Percentiles rank a stretch among this genome's conserved stretches.
Evolutionary conservation across 37 sponge, comb jelly and placozoan genomes (phyloP).

Genomic region (Diacarnus erythraeanus): DNA sequence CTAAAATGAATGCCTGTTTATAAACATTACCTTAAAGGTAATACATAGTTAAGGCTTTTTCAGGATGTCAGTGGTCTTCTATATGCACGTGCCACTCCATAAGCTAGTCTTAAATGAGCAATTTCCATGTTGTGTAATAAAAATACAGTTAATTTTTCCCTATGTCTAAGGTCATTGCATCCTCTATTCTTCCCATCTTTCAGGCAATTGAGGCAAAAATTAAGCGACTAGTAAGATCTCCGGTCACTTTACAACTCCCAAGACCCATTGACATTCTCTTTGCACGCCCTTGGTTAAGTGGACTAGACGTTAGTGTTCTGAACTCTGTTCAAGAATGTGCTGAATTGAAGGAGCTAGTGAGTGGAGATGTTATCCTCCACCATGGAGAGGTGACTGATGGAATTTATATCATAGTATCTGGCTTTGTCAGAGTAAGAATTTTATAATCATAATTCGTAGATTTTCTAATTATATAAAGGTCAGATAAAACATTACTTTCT

Average conservation of each 20-base stretch:
- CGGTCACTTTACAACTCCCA: slow-evolving; percentile 46
- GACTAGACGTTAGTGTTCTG: slow-evolving; percentile 41
- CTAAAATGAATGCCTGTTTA: no score
- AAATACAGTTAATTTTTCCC: no score
- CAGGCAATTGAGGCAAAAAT: slow-evolving; percentile 79
- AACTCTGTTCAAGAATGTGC: slow-evolving; percentile 38
- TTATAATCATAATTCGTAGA: neutral
- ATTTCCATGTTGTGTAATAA: no score
- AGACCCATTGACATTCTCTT: slow-evolving; percentile 58
- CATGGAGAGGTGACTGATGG: slow-evolving; percentile 46
- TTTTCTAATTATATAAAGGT: neutral
- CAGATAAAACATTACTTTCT: no score
- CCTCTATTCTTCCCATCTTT: neutral
- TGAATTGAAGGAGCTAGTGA: slow-evolving; percentile 47
- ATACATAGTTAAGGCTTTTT: no score
- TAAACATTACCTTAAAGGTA: no score
- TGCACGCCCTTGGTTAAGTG: slow-evolving; percentile 77
- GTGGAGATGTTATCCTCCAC: slow-evolving; percentile 55
- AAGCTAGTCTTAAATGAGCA: no score
- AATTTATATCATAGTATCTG: slow-evolving; percentile 79
- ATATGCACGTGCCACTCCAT: no score
- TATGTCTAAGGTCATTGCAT: no score
- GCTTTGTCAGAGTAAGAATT: slow-evolving; percentile 76
- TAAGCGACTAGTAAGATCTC: slow-evolving; percentile 75
- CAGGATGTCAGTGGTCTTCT: no score